Evolutionary conservation across 2,888 invertebrate genomes (phyloP).

Genomic region (Synergus itoensis): DNA sequence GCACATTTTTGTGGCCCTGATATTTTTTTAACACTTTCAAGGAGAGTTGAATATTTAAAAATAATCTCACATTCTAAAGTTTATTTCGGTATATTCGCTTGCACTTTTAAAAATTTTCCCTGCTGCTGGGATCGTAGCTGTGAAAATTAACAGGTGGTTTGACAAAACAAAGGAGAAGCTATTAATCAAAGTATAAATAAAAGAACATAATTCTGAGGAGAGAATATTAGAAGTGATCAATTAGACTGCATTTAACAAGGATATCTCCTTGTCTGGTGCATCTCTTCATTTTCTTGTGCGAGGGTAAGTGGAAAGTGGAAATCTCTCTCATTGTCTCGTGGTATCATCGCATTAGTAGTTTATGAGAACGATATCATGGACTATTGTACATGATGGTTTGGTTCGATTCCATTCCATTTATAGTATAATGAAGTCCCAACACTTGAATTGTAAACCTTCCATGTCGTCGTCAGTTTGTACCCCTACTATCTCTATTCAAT

Average conservation of each 20-base stretch:
- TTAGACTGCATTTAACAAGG: conserved; percentile 2
- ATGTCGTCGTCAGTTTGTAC: not conserved
- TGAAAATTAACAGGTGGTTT: not conserved
- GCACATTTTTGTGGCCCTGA: no score
- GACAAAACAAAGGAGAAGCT: not conserved
- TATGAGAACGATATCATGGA: conserved; percentile 20
- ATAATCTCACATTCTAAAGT: no score
- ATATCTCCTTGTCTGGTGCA: conserved; percentile 3
- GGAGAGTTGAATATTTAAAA: no score
- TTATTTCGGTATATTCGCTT: no score
- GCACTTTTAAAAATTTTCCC: not conserved
- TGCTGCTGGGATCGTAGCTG: not conserved
- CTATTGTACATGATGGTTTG: conserved; percentile 12
- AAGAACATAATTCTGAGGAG: not conserved
- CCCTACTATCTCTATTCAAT: not conserved
- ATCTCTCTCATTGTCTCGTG: conserved; percentile 27
- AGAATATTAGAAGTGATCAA: conserved; percentile 21
- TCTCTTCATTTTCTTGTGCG: conserved; percentile 13
- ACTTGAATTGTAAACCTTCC: not conserved
- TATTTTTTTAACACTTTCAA: no score
- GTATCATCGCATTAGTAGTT: conserved; percentile 26
- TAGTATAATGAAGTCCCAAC: conserved; percentile 16
- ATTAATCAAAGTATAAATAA: conserved; percentile 2
- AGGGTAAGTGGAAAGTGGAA: conserved; percentile 24
- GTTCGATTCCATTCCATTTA: conserved; percentile 36